Conservation (phyloP, 2,888 invertebrate species). For the Daptonema setosum region DNA sequence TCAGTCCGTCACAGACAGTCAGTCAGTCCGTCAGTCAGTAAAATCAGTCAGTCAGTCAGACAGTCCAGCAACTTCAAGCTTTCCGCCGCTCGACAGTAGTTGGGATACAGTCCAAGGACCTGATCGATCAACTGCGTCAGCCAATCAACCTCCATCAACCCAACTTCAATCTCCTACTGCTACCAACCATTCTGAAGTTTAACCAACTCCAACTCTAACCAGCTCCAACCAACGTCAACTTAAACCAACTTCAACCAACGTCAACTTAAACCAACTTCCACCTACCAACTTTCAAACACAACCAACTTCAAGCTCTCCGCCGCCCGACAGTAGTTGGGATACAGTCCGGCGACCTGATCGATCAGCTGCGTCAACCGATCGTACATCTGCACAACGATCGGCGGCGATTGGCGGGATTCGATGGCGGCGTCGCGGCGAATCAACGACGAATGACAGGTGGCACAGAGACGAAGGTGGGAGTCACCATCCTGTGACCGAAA, state of each 20-base stretch:
- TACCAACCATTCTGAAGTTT: too few relatives aligned
- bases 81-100: slow-evolving; percentile 40
- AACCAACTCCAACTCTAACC: too few relatives aligned
- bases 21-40: too few relatives aligned
- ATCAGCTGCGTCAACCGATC: slow-evolving; percentile 54
- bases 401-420: slow-evolving; percentile 55
- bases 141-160: too few relatives aligned
- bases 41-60: too few relatives aligned
- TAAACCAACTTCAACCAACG: too few relatives aligned
- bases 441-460: slow-evolving; percentile 39
- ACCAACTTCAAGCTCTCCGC: slow-evolving; percentile 39
- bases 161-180: too few relatives aligned
- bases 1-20: too few relatives aligned
- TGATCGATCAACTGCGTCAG: too few relatives aligned
- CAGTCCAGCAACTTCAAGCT: slow-evolving; percentile 41
- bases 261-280: neutral
- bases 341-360: slow-evolving; percentile 41
- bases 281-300: neutral
- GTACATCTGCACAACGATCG: slow-evolving; percentile 56
- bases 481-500: slow-evolving; percentile 47
- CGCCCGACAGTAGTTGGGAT: slow-evolving; percentile 41
- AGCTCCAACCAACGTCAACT: too few relatives aligned
- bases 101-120: slow-evolving; percentile 28
- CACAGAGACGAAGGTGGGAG: slow-evolving; percentile 31
- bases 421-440: slow-evolving; percentile 55